phyloP scores from a whole-genome alignment of 2,113 vertebrate genomes.

The Pholis gunnellus region DNA sequence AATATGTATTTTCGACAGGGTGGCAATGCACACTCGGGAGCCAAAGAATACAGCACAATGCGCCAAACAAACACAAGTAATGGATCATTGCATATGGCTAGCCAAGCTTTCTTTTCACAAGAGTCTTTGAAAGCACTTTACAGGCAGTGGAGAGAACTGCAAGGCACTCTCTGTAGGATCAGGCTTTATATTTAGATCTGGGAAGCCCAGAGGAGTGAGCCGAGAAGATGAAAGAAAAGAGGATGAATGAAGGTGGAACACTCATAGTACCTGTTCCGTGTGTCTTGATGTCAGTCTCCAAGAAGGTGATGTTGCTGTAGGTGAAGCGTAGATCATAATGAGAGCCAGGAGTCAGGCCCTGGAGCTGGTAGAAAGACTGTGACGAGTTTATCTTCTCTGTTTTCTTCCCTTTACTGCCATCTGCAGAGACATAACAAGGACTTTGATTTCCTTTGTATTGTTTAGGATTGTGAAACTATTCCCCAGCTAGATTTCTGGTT shows the following conservation, averaged over 20 bases:
- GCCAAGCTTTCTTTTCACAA: constrained; percentile 57
- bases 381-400: constrained; percentile 80
- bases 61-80: constrained; percentile 65
- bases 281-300: constrained; percentile 75
- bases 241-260: constrained; percentile 44
- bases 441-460: neutral
- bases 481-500: neutral
- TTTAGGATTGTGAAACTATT: constrained; percentile 4
- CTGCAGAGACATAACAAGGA: constrained; percentile 54
- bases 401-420: constrained; percentile 61
- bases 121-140: constrained; percentile 70
- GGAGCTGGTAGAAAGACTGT: constrained; percentile 84
- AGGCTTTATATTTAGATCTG: constrained; percentile 65
- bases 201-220: constrained; percentile 57
- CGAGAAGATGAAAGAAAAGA: constrained; percentile 53
- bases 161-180: constrained; percentile 41
- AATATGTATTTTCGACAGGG: constrained; percentile 44
- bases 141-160: constrained; percentile 46
- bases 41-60: constrained; percentile 46
- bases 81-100: constrained; percentile 65
- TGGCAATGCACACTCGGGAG: constrained; percentile 51
- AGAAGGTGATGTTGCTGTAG: constrained; percentile 74
- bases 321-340: constrained; percentile 79
- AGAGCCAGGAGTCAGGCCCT: constrained; percentile 83
- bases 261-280: constrained; percentile 78